These are phyloP conservation scores for Heteromormyrus szaboi DNA, from an alignment of 2,797 vertebrate species.

Conservation along the genomic window DNA sequence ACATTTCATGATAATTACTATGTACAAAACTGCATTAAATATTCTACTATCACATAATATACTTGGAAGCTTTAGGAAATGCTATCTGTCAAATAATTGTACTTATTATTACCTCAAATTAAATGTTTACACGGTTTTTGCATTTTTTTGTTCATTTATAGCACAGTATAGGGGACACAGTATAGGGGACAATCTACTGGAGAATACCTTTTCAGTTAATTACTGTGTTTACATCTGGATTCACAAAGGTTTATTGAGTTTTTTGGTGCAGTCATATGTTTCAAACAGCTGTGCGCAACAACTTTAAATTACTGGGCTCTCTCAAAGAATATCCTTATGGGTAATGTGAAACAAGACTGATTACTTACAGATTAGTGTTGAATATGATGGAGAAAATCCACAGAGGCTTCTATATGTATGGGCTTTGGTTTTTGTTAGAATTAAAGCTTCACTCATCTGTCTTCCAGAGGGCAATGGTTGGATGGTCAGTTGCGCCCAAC, in stretches of 20 bases:
- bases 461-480: conserved; percentile 49
- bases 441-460: background rate
- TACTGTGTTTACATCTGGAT: background rate
- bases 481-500: conserved; percentile 52
- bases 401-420: background rate
- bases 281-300: background rate
- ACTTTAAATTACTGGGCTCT: background rate
- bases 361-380: background rate
- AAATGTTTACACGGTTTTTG: background rate
- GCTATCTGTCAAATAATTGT: background rate
- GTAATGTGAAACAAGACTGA: background rate
- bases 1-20: conserved; percentile 1
- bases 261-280: background rate
- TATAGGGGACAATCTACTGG: background rate
- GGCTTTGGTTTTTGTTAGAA: background rate
- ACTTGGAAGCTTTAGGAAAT: background rate
- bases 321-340: background rate
- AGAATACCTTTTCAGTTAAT: background rate
- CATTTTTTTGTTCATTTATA: background rate
- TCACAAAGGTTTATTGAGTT: background rate
- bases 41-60: background rate
- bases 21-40: background rate
- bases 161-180: background rate
- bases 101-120: background rate
- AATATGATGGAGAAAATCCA: background rate